Evolutionary conservation across 2,888 invertebrate species (phyloP), one percentile per base, ranked within the genome.

Genomic region (Lacanobia oleracea): DNA sequence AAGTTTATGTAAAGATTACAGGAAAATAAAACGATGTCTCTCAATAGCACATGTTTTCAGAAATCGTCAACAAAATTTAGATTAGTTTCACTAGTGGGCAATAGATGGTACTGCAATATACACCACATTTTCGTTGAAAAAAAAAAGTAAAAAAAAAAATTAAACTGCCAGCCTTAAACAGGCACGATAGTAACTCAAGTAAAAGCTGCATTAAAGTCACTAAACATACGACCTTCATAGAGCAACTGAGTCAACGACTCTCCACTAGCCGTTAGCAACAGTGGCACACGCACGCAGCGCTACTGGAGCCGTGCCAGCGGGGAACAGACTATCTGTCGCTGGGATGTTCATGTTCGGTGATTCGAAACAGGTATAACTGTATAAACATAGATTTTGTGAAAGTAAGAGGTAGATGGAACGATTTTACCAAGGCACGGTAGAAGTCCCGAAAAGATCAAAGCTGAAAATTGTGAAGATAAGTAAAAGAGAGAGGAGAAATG

Each of bases 211-310:
- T n/a, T n/a, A n/a, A n/a, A n/a, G n/a, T n/a, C n/a, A 37, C 14
- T 43, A 50, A 56, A 57, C 53, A 57, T 18, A 5, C 54, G 60
- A 85, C 83, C 83, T 84, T 84, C 86, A 71, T 43, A 27, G 45
- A 77, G 64, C 84, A 63, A 79, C 56, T 72, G 86, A 84, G 84
- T 85, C 84, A 84, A 72, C 62, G 66, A 85, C 83, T 81, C 84
- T 75, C 63, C 64, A 61, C 67, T 18, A n/a, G 53, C 74, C 64
- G 75, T 27, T 83, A 86, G 84, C 86, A 84, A 84, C 84, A 77
- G 81, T 9, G 56, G 54, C 56, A 64, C 57, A 66, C 43, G 43
- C 14, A 43, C 67, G 71, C 60, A 56, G 50, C 75, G 59, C 57
- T 75, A 8, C n/a, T 84, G 84, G 84, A 81, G 10, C 67, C 8